phyloP scores from a whole-genome alignment of 2,797 vertebrate species.

The Valencia hispanica region DNA sequence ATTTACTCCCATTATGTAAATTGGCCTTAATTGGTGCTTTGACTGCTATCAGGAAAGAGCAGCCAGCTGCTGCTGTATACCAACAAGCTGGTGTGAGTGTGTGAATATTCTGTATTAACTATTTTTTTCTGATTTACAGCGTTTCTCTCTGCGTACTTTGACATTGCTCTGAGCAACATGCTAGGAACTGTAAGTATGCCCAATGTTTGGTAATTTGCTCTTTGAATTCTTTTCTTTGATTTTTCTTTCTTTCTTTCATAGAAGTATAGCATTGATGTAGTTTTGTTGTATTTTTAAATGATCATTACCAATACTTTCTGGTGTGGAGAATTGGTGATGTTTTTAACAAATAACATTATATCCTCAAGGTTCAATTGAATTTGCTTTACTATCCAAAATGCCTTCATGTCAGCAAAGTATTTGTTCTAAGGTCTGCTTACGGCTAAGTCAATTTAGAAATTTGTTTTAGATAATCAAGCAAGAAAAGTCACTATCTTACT shows the following conservation, averaged over 20 bases:
- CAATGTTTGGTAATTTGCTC: background rate
- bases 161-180: slow-evolving; percentile 80
- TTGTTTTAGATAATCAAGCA: background rate
- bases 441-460: background rate
- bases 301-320: too few relatives aligned
- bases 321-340: too few relatives aligned
- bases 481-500: background rate
- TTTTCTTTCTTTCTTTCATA: background rate
- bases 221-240: background rate
- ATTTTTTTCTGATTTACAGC: slow-evolving; percentile 52
- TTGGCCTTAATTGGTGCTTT: slow-evolving; percentile 18
- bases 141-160: slow-evolving; percentile 76
- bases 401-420: too few relatives aligned
- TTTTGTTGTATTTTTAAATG: too few relatives aligned
- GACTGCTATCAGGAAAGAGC: background rate
- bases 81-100: slow-evolving; percentile 1
- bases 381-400: too few relatives aligned
- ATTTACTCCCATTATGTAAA: slow-evolving; percentile 30
- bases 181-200: slow-evolving; percentile 74
- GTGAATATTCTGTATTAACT: slow-evolving; percentile 12
- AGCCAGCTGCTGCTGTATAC: slow-evolving; percentile 2
- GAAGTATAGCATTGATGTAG: too few relatives aligned
- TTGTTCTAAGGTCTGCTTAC: too few relatives aligned
- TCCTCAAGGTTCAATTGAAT: too few relatives aligned
- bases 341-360: too few relatives aligned